Conservation (phyloP, 2,888 invertebrate genomes). For the Cosmia trapezina region DNA sequence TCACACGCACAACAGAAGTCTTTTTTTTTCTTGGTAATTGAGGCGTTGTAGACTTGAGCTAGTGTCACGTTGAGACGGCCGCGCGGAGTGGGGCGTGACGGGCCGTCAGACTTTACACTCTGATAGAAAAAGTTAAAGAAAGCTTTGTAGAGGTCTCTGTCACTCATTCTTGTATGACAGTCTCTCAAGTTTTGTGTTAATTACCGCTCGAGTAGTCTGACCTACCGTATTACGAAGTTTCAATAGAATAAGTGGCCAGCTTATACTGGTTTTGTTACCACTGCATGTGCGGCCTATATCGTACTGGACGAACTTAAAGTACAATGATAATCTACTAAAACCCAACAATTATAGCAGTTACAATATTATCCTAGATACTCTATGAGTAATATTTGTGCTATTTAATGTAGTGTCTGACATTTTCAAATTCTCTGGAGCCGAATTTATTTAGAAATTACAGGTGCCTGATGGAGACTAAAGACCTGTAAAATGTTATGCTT, state of each 20-base stretch:
- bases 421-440: background rate
- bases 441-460: background rate
- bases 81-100: no score
- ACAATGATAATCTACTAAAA: slow-evolving; percentile 65
- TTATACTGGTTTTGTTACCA: no score
- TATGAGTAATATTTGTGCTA: slow-evolving; percentile 32
- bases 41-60: no score
- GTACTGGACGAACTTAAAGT: slow-evolving; percentile 65
- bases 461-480: background rate
- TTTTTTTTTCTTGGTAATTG: no score
- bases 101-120: no score
- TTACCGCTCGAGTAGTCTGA: background rate
- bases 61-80: no score
- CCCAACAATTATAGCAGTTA: slow-evolving; percentile 61
- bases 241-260: no score
- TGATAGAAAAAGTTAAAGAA: no score
- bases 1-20: no score
- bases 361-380: slow-evolving; percentile 48
- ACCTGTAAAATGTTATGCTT: background rate
- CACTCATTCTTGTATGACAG: background rate
- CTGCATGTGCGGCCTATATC: no score
- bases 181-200: background rate
- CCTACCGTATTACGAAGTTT: no score
- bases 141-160: no score
- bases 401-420: background rate